phyloP scores from a whole-genome alignment of 2,113 vertebrate genomes.

The Zonotrichia leucophrys region DNA sequence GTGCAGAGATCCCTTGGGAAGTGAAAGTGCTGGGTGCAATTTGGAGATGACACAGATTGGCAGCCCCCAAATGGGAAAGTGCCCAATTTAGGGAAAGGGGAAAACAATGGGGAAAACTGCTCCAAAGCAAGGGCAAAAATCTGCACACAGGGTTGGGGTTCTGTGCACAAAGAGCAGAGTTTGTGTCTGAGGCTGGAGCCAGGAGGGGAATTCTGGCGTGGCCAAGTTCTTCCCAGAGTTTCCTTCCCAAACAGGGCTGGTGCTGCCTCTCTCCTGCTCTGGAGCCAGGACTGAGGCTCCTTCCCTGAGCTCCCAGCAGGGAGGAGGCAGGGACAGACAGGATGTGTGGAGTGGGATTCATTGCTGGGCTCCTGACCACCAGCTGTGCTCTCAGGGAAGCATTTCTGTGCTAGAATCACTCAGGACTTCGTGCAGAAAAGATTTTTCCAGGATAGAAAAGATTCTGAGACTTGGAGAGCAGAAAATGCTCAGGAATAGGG shows the following conservation, averaged over 20 bases:
- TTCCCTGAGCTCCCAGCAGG: background rate
- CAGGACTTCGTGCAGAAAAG: background rate
- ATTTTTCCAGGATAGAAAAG: background rate
- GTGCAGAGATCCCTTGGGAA: background rate
- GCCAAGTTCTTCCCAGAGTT: background rate
- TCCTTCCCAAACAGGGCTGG: background rate
- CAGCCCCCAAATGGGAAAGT: background rate
- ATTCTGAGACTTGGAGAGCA: background rate
- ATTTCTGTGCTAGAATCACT: conserved; percentile 25
- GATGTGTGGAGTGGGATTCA: background rate
- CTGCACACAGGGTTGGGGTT: background rate
- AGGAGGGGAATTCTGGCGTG: background rate
- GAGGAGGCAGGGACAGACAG: background rate
- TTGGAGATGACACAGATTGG: background rate
- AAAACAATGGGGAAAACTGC: background rate
- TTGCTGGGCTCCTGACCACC: background rate
- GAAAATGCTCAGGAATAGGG: background rate
- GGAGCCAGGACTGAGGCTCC: background rate
- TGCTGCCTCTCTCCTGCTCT: background rate
- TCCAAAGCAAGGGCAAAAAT: background rate
- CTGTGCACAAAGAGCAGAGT: background rate
- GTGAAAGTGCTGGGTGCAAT: background rate
- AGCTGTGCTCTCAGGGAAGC: background rate
- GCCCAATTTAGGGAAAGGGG: background rate
- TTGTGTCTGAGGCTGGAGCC: background rate